Evolutionary conservation across 2,888 invertebrate species (phyloP), one percentile per base, ranked within the genome.

Genomic region (Pharmacophagus antenor): DNA sequence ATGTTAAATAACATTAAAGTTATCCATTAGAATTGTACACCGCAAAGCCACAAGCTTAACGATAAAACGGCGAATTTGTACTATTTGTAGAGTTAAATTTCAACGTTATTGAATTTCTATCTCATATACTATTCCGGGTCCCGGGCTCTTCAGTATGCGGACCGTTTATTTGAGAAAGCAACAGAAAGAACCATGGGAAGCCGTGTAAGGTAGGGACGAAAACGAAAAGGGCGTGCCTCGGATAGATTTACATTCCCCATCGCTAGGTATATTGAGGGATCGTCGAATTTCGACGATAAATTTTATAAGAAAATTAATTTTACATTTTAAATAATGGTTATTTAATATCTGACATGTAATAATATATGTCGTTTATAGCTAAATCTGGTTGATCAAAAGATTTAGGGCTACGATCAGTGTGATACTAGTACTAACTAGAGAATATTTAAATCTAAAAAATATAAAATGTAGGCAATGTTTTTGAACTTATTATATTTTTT

Each of bases 81-180:
- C 67, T 78, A 76, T 76, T 77, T 72, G 68, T 66, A 56, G 73
- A 72, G 74, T 80, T 70, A 71, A 72, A 76, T 81, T 77, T 80
- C 78, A 82, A 74, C 71, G 67, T 67, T 80, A 83, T 83, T 74
- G 73, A 76, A 77, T 82, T 77, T 78, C 74, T 67, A 75, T 76
- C 75, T 76, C 70, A 78, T 78, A 74, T 79, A 79, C 73, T 81
- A 79, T 80, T 77, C 71, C 58, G 64, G 63, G 63, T 68, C 67
- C 23, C 37, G 55, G 61, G 63, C 62, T 64, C 66, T 59, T 65
- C 65, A 65, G 63, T 67, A 63, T 63, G 64, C 56, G 63, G 61
- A 41, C 61, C 64, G 66, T 65, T 63, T 67, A 63, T 67, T 67
- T 65, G 64, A 65, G 60, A 21, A 61, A 21, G 56, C 57, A 63